phyloP scores from a whole-genome alignment of 1,140 invertebrate genomes.

The Oryzaephilus surinamensis region DNA sequence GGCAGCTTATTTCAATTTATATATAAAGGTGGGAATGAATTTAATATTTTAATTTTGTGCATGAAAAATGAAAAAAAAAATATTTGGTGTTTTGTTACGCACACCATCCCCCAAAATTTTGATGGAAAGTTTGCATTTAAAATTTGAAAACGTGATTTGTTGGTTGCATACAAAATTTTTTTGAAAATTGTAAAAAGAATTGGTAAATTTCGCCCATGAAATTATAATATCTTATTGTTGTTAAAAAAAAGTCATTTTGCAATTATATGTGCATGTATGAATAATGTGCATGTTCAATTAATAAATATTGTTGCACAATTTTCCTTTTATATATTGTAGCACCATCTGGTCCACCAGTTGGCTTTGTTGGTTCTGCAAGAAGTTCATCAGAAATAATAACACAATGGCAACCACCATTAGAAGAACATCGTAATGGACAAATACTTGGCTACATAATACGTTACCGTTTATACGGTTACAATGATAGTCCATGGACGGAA shows the following conservation, averaged over 20 bases:
- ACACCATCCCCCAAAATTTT: too few species aligned
- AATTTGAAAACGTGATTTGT: too few species aligned
- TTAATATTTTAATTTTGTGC: slow-evolving; percentile 10
- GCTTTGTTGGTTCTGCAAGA: slow-evolving; percentile 82
- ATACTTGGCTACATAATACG: slow-evolving; percentile 88
- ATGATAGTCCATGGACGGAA: slow-evolving; percentile 76
- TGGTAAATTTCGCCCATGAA: too few species aligned
- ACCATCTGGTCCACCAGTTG: slow-evolving; percentile 78
- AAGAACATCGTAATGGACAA: slow-evolving; percentile 89
- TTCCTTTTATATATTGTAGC: slow-evolving; percentile 42
- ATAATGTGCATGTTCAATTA: too few species aligned
- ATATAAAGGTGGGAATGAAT: slow-evolving; percentile 31
- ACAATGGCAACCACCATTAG: slow-evolving; percentile 91
- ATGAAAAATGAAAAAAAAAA: slow-evolving; percentile 9
- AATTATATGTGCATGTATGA: too few species aligned
- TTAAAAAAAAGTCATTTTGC: too few species aligned
- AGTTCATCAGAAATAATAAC: slow-evolving; percentile 93
- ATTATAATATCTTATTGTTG: too few species aligned
- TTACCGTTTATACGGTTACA: slow-evolving; percentile 85
- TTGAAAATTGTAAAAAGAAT: too few species aligned
- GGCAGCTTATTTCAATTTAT: slow-evolving; percentile 30
- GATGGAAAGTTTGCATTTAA: too few species aligned
- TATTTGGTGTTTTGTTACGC: too few species aligned
- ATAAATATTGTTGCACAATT: too few species aligned
- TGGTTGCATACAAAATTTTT: too few species aligned